A percentile compares a stretch with the other conserved stretches of the same genome.
Evolutionary conservation across 2,888 invertebrate species (phyloP).

Genomic region (Anoplius nigerrimus): DNA sequence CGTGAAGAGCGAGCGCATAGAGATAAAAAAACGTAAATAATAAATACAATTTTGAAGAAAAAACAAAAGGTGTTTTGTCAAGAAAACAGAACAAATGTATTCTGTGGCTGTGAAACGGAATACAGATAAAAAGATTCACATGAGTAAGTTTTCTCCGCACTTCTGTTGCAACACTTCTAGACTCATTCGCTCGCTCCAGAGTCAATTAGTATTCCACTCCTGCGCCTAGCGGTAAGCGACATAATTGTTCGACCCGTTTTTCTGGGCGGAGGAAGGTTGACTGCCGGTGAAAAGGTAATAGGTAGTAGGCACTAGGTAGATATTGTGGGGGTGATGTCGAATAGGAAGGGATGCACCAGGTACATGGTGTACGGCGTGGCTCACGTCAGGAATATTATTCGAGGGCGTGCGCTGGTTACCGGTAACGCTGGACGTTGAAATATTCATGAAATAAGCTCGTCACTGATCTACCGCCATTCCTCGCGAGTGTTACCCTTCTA

Average conservation of each 20-base stretch:
- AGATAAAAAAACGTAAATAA: no score
- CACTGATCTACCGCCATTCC: constrained; percentile 13
- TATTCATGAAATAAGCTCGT: constrained; percentile 72
- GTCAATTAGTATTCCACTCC: constrained; percentile 69
- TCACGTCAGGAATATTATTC: constrained; percentile 67
- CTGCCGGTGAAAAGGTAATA: neutral
- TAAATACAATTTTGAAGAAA: no score
- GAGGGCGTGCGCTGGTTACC: constrained; percentile 68
- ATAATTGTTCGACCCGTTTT: constrained; percentile 38
- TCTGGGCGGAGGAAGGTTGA: constrained; percentile 10
- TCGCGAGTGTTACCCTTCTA: constrained; percentile 19
- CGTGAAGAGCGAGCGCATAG: no score
- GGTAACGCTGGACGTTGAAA: constrained; percentile 68
- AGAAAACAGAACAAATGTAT: no score
- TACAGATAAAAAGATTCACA: no score
- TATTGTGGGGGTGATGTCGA: no score
- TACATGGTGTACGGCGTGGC: constrained; percentile 16
- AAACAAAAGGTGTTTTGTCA: no score
- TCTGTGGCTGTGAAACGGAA: no score
- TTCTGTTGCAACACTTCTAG: constrained; percentile 11
- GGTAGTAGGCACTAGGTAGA: no score
- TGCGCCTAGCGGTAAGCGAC: constrained; percentile 35
- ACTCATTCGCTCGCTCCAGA: constrained; percentile 52
- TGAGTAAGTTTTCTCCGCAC: no score
- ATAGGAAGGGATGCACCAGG: constrained; percentile 17